Evolutionary conservation across 2,888 invertebrate genomes (phyloP), one percentile per base, ranked within the genome.

Genomic region (Hirtodrosophila alboralis): DNA sequence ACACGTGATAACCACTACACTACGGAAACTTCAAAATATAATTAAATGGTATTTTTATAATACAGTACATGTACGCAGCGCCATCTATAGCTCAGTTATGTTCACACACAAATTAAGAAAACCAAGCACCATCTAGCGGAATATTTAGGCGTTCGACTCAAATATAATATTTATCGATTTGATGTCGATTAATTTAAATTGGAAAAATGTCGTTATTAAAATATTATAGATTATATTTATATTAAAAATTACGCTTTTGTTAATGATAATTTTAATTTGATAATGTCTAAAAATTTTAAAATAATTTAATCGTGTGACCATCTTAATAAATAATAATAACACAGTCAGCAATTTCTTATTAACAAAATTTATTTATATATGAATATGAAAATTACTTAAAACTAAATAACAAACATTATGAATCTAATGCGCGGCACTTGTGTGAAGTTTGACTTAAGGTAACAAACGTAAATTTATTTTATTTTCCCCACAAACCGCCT

Each of bases 1-100:
- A 85, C 87, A 88, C 87, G 88, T 88, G 88, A 88, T 89, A 88
- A 89, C 89, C 88, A 80, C 89, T 88, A 89, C 88, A 89, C 89
- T 88, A 89, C 88, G 88, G 86, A 88, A 88, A 88, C 88, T 0
- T 1, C 1, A 0, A 0, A 0, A 0, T 0, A 0, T 0, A 1
- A 1, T 3, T 28, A 21, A n/a, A n/a, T n/a, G n/a, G n/a, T n/a
- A 1, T 4, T 2, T 5, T 4, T 0, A 0, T 2, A 0, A 59
- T 31, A 0, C n/a, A 1, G 1, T 6, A 0, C 3, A 2, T 0
- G 1, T 0, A 0, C 2, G 1, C 0, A 3, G 28, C 69, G 83
- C 62, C 75, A 77, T 33, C 81, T 81, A 34, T 31, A 1, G 2
- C 1, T 60, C 31, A 1, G 13, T 6, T 10, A 1, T 2, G 2